Base-by-base conservation (phyloP, 1,140 invertebrate genomes). In the Drosophila repleta region DNA sequence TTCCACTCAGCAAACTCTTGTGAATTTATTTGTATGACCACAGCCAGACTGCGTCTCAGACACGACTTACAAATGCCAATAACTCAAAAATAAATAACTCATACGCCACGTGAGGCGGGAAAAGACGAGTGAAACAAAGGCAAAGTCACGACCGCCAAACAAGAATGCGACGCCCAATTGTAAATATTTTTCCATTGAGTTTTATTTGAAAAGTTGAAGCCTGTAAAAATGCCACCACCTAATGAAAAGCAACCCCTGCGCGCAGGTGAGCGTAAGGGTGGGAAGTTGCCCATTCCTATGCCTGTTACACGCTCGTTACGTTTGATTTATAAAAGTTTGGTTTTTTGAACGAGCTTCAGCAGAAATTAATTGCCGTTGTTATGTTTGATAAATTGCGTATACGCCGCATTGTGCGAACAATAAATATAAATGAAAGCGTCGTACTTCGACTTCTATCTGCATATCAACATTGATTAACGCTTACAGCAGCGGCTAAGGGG, bases 281-380 rank as follows among this genome's bases (percentile, higher is more conserved):
- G 41, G 45, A 10, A 15, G 37, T 17, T 43, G 53, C 32, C 32
- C 39, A 39, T 15, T 17, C 39, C 2, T 43, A 13, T 29, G 37
- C 29, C 56, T n/a, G 84, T 83, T 88, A 89, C 84, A 88, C 83
- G 83, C 83, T 88, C 84, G 83, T 88, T 88, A 88, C 84, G 84
- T 88, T 88, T 88, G 83, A 89, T 88, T 88, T 88, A 88, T 88
- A 88, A 88, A 88, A 88, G 73, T 89, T 83, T 76, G 68, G 74
- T 79, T 74, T 63, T 63, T 18, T 35, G 11, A 63, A 53, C 53
- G 46, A 51, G 61, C 62, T 74, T 24, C 45, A 65, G 70, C 74
- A 80, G 69, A 89, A 89, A 89, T 89, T 89, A 89, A 89, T 89
- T 89, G 84, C 84, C 84, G 66, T 84, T 89, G 84, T 89, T 84